phyloP scores from a whole-genome alignment of 2,888 invertebrate genomes.

The Dione vanillae region DNA sequence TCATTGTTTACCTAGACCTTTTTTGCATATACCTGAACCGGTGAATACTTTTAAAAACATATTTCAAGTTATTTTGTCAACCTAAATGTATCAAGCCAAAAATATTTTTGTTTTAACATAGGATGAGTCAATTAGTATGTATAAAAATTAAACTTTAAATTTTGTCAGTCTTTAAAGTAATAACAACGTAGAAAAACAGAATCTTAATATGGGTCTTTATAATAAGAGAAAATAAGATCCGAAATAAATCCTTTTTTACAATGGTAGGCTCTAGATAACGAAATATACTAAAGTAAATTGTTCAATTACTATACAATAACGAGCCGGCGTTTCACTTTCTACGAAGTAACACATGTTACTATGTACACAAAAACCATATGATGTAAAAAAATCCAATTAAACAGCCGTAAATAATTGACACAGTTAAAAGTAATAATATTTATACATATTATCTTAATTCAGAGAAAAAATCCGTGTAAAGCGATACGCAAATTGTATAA shows the following conservation, averaged over 20 bases:
- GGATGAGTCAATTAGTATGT: no score
- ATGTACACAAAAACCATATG: constrained; percentile 22
- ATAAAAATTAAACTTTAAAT: no score
- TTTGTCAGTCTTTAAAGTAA: no score
- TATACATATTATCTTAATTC: not conserved
- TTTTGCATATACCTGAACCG: constrained; percentile 17
- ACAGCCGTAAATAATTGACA: not conserved
- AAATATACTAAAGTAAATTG: not conserved
- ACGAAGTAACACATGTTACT: constrained; percentile 28
- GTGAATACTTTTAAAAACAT: not conserved
- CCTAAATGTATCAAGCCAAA: not conserved
- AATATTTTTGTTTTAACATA: not conserved
- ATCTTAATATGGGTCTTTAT: no score
- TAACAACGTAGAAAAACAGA: no score
- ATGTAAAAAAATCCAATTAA: not conserved
- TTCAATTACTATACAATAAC: not conserved
- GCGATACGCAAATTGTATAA: constrained; percentile 14
- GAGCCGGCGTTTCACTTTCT: constrained; percentile 43
- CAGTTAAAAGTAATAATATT: not conserved
- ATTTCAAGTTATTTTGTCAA: constrained; percentile 3
- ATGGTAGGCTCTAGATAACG: not conserved
- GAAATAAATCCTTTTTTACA: no score
- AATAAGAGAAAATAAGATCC: no score
- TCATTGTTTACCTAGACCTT: constrained; percentile 28
- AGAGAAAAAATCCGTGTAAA: constrained; percentile 4